phyloP scores from a whole-genome alignment of 2,113 vertebrate species.

The Bungarus multicinctus region DNA sequence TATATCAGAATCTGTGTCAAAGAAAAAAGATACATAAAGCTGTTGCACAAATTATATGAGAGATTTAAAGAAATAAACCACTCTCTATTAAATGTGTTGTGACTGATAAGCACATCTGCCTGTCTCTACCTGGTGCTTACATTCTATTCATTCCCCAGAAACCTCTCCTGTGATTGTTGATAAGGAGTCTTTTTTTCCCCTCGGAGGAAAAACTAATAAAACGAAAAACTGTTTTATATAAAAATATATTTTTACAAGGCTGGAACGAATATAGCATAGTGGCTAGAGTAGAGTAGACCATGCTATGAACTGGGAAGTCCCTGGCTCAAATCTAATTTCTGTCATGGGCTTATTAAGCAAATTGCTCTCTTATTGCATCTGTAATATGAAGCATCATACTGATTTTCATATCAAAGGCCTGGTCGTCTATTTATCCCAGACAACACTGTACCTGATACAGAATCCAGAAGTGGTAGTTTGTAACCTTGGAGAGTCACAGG shows the following conservation, averaged over 20 bases:
- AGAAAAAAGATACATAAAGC: neutral
- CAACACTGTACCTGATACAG: neutral
- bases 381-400: neutral
- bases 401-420: neutral
- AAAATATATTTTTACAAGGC: constrained; percentile 3
- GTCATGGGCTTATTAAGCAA: neutral
- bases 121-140: neutral
- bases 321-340: neutral
- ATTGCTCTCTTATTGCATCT: neutral
- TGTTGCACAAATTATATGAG: neutral
- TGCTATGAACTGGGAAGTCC: neutral
- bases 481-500: neutral
- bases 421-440: neutral
- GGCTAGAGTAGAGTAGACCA: neutral
- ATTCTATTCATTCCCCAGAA: constrained; percentile 6
- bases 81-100: constrained; percentile 1
- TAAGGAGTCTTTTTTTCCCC: neutral
- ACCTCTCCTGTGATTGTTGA: neutral
- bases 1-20: neutral
- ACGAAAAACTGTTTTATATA: neutral
- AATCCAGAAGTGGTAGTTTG: neutral
- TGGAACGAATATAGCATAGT: neutral
- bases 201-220: neutral
- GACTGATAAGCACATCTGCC: constrained; percentile 13
- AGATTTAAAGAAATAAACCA: constrained; percentile 19